Conservation (phyloP, 1,140 invertebrate genomes). For the Zaprionus ghesquierei region DNA sequence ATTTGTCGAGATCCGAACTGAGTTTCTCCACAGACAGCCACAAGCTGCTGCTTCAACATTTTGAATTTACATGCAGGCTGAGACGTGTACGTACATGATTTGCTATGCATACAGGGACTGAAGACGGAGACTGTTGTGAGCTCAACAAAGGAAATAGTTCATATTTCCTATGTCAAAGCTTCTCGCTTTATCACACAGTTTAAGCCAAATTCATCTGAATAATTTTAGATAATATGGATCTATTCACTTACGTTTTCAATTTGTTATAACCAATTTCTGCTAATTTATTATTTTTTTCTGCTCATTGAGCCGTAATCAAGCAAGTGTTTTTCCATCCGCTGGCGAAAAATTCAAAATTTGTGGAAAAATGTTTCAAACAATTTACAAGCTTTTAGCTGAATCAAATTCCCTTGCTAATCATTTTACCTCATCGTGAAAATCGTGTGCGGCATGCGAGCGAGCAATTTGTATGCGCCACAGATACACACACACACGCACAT, state of each 20-base stretch:
- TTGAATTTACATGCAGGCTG: background rate
- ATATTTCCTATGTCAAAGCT: background rate
- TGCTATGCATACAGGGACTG: background rate
- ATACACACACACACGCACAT: background rate
- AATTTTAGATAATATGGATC: background rate
- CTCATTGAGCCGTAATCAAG: background rate
- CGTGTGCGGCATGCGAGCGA: constrained; percentile 19
- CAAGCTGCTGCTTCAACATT: background rate
- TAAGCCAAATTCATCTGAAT: background rate
- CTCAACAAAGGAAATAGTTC: background rate
- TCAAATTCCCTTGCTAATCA: constrained; percentile 37
- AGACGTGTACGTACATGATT: background rate
- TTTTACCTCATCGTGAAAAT: constrained; percentile 21
- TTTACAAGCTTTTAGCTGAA: constrained; percentile 36
- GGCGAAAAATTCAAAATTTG: background rate
- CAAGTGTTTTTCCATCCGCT: background rate
- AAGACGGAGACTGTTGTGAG: background rate
- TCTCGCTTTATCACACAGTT: background rate
- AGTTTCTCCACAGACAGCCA: background rate
- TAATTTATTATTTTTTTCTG: background rate
- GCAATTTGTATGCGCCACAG: constrained; percentile 12
- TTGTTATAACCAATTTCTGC: background rate
- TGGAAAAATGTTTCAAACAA: background rate
- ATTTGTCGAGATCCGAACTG: background rate
- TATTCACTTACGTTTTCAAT: background rate